A percentile compares a stretch with the other conserved stretches of the same genome.
phyloP scores from a whole-genome alignment of 1,140 invertebrate genomes.

The Drosophila tristis region DNA sequence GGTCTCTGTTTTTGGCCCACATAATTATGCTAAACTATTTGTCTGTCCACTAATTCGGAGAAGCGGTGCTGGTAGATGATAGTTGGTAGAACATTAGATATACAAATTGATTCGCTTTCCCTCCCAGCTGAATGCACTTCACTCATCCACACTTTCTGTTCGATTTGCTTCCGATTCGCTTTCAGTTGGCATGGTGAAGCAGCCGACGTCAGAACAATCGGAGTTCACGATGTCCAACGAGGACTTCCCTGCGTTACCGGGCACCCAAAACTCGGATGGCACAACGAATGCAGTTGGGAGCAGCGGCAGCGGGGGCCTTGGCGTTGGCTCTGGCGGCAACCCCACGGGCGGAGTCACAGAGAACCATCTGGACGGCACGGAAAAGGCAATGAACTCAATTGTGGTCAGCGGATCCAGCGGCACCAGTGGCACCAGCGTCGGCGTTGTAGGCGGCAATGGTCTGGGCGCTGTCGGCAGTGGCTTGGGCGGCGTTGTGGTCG shows the following conservation, averaged over 20 bases:
- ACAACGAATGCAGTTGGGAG: conserved; percentile 85
- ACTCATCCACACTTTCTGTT: conserved; percentile 35
- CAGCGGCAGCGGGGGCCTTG: conserved; percentile 45
- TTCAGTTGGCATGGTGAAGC: conserved; percentile 97
- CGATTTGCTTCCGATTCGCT: conserved; percentile 21
- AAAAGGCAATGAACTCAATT: conserved; percentile 84
- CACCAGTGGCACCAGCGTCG: conserved; percentile 51
- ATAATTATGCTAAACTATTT: conserved; percentile 35
- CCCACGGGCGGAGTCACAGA: conserved; percentile 56
- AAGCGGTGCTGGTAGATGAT: conserved; percentile 6
- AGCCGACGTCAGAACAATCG: conserved; percentile 94
- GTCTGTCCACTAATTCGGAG: conserved; percentile 22
- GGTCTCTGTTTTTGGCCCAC: background rate
- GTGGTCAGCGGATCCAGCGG: conserved; percentile 83
- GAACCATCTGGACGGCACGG: conserved; percentile 82
- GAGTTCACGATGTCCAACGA: conserved; percentile 99
- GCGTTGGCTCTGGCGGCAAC: conserved; percentile 32
- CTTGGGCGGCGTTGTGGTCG: conserved; percentile 75
- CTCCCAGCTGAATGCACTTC: background rate
- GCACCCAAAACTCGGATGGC: conserved; percentile 86
- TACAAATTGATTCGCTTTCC: conserved; percentile 1
- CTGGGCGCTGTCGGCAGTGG: conserved; percentile 66
- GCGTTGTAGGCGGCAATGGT: conserved; percentile 72
- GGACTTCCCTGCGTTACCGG: conserved; percentile 98
- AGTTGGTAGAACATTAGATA: background rate